phyloP scores from a whole-genome alignment of 1,140 invertebrate genomes.

The Apolygus lucorum region DNA sequence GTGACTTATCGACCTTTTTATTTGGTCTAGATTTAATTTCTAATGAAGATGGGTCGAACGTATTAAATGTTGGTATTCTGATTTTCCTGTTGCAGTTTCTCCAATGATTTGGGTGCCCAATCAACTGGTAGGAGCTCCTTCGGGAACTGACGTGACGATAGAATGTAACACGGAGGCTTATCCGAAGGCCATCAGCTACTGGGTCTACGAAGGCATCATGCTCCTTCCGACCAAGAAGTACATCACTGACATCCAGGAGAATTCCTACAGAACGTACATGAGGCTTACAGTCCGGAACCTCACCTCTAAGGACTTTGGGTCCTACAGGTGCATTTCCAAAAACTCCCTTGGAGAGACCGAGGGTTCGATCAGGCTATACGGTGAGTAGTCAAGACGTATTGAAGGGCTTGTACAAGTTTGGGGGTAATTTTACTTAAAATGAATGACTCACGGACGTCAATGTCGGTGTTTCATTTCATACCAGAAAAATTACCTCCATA shows the following conservation, averaged over 20 bases:
- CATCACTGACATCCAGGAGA: slow-evolving; percentile 63
- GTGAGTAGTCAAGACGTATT: too few relatives aligned
- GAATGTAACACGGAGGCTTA: slow-evolving; percentile 88
- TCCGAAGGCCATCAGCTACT: slow-evolving; percentile 84
- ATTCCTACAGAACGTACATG: slow-evolving; percentile 77
- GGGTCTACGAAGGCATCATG: slow-evolving; percentile 80
- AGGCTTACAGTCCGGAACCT: slow-evolving; percentile 72
- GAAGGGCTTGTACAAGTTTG: too few relatives aligned
- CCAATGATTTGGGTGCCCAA: slow-evolving; percentile 89
- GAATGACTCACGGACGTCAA: too few relatives aligned
- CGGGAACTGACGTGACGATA: slow-evolving; percentile 79
- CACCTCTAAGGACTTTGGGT: slow-evolving; percentile 67
- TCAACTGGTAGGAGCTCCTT: slow-evolving; percentile 79
- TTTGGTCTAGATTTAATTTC: too few relatives aligned
- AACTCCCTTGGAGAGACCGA: slow-evolving; percentile 91
- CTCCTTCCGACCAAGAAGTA: slow-evolving; percentile 71
- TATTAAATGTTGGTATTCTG: too few relatives aligned
- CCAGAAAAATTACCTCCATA: too few relatives aligned
- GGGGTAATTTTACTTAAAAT: too few relatives aligned
- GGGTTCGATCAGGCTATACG: slow-evolving; percentile 81
- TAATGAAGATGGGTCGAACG: too few relatives aligned
- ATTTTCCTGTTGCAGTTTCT: slow-evolving; percentile 55
- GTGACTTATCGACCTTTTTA: too few relatives aligned
- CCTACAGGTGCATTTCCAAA: slow-evolving; percentile 80
- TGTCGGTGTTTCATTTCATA: too few relatives aligned